phyloP scores from a whole-genome alignment of 2,888 invertebrate genomes.

The Cabera pusaria region DNA sequence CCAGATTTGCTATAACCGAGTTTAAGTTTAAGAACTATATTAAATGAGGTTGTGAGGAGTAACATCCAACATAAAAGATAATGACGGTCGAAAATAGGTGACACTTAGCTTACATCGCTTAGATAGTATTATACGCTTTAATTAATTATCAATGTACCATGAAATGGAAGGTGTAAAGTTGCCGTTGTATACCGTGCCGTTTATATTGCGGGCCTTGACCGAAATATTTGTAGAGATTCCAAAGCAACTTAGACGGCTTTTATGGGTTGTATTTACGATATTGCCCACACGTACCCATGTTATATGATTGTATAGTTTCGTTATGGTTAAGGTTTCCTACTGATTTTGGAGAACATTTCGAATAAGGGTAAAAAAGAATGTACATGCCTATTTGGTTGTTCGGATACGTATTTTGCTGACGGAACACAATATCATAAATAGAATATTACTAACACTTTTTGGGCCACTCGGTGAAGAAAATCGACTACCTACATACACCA shows the following conservation, averaged over 20 bases:
- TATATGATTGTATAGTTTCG: neutral
- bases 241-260: conserved; percentile 5
- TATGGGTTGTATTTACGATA: conserved; percentile 8
- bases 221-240: conserved; percentile 12
- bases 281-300: conserved; percentile 1
- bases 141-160: conserved; percentile 42
- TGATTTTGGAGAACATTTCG: no score
- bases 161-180: conserved; percentile 26
- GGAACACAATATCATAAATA: no score
- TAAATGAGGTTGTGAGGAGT: conserved; percentile 16
- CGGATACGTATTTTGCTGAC: no score
- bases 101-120: conserved; percentile 33
- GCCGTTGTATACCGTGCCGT: conserved; percentile 8
- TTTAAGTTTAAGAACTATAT: conserved; percentile 32
- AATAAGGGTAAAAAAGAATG: no score
- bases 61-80: conserved; percentile 21
- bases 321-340: no score
- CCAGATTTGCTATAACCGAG: conserved; percentile 24
- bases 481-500: no score
- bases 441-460: no score
- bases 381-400: no score
- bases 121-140: conserved; percentile 40
- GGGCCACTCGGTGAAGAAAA: no score
- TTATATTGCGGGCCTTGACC: conserved; percentile 18
- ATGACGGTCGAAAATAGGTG: conserved; percentile 37